These are phyloP conservation scores for Punctoribates punctum DNA, from an alignment of 2,888 invertebrate genomes.

Conservation along the genomic window DNA sequence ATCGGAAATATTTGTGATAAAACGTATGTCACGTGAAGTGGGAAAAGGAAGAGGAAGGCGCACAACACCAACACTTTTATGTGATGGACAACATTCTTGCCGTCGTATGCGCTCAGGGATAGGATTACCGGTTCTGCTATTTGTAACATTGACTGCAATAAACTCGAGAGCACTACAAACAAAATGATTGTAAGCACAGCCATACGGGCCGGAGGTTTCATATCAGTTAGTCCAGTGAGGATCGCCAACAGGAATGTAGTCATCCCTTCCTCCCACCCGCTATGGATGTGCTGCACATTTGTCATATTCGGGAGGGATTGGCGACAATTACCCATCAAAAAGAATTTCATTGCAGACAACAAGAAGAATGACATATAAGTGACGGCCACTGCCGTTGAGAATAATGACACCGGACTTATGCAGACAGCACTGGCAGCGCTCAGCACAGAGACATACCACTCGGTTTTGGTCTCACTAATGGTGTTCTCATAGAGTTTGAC, in stretches of 20 bases:
- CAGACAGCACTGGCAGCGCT: slow-evolving; percentile 52
- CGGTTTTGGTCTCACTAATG: slow-evolving; percentile 51
- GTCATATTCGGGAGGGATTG: background rate
- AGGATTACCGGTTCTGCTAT: slow-evolving; percentile 58
- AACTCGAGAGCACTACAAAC: slow-evolving; percentile 59
- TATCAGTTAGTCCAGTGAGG: slow-evolving; percentile 58
- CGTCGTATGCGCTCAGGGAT: slow-evolving; percentile 55
- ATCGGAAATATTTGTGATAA: slow-evolving; percentile 56
- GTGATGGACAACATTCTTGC: slow-evolving; percentile 53
- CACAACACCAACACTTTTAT: slow-evolving; percentile 54
- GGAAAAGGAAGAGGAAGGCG: slow-evolving; percentile 54
- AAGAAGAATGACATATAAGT: slow-evolving; percentile 56
- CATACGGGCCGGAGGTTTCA: slow-evolving; percentile 57
- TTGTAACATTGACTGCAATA: slow-evolving; percentile 60
- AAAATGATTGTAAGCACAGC: slow-evolving; percentile 58
- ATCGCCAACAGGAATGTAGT: slow-evolving; percentile 58
- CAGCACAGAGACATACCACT: slow-evolving; percentile 51
- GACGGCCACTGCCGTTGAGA: slow-evolving; percentile 58
- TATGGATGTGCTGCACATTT: slow-evolving; percentile 47
- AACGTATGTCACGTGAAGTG: slow-evolving; percentile 55
- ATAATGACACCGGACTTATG: slow-evolving; percentile 57
- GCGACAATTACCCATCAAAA: slow-evolving; percentile 52
- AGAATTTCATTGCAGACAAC: slow-evolving; percentile 55
- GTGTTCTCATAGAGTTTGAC: slow-evolving; percentile 52
- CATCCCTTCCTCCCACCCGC: slow-evolving; percentile 59